phyloP scores from a whole-genome alignment of 2,888 invertebrate species.

The Lomographa bimaculata region DNA sequence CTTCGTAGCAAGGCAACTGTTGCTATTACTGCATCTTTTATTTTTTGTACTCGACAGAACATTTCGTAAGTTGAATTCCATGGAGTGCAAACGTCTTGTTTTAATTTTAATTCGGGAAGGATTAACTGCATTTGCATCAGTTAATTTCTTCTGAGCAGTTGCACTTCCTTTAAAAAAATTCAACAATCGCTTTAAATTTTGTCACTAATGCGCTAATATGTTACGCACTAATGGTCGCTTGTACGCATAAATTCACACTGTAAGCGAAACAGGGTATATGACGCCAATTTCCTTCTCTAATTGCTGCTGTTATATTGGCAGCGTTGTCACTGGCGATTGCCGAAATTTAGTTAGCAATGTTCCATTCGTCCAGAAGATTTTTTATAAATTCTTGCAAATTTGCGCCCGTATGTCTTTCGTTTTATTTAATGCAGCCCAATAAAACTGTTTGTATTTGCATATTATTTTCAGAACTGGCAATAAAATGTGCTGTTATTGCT shows the following conservation, averaged over 20 bases:
- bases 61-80: constrained; percentile 6
- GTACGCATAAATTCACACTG: constrained; percentile 1
- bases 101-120: constrained; percentile 1
- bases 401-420: neutral
- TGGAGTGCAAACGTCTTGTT: constrained; percentile 1
- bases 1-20: neutral
- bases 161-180: constrained; percentile 4
- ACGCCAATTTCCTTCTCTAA: constrained; percentile 2
- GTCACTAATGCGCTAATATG: neutral
- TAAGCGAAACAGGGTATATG: constrained; percentile 6
- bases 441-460: neutral
- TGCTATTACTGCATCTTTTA: constrained; percentile 1
- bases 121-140: neutral
- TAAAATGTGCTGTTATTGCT: neutral
- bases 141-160: neutral
- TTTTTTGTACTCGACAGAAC: neutral
- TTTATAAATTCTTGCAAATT: neutral
- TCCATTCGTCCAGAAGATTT: neutral
- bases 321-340: constrained; percentile 7
- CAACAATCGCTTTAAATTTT: neutral
- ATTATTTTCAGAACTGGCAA: too few relatives aligned
- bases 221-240: neutral
- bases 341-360: constrained; percentile 2
- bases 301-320: constrained; percentile 1
- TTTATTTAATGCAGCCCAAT: neutral